Conservation (phyloP, 1,140 invertebrate species). For the Bombus ignitus region DNA sequence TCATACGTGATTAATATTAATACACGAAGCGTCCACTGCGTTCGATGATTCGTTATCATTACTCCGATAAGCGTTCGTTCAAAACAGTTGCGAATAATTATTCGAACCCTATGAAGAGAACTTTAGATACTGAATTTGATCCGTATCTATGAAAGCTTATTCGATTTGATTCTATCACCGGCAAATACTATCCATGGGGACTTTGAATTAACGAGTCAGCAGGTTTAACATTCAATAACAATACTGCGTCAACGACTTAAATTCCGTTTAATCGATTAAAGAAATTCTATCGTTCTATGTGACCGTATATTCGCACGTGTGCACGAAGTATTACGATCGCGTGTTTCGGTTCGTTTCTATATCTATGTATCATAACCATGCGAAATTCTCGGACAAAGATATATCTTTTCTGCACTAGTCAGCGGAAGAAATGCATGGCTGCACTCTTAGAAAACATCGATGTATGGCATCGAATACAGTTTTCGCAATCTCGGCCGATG, state of each 20-base stretch:
- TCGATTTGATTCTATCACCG: neutral
- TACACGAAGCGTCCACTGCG: too few species aligned
- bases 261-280: constrained; percentile 1
- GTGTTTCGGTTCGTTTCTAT: neutral
- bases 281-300: neutral
- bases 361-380: neutral
- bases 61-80: too few species aligned
- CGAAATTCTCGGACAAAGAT: neutral
- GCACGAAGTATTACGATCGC: neutral
- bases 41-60: neutral
- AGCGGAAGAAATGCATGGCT: neutral
- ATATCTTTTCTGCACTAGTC: neutral
- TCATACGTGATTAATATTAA: too few species aligned
- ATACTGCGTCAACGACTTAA: neutral
- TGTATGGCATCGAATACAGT: neutral
- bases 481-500: constrained; percentile 5
- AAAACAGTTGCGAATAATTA: neutral
- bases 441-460: neutral
- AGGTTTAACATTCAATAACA: neutral
- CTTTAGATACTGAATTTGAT: neutral
- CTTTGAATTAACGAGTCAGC: neutral
- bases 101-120: neutral
- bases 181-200: too few species aligned
- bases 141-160: neutral
- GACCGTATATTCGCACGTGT: neutral